These are phyloP conservation scores for Phoenoteleia sp. DNA, from an alignment of 2,888 invertebrate species.

Conservation along the genomic window DNA sequence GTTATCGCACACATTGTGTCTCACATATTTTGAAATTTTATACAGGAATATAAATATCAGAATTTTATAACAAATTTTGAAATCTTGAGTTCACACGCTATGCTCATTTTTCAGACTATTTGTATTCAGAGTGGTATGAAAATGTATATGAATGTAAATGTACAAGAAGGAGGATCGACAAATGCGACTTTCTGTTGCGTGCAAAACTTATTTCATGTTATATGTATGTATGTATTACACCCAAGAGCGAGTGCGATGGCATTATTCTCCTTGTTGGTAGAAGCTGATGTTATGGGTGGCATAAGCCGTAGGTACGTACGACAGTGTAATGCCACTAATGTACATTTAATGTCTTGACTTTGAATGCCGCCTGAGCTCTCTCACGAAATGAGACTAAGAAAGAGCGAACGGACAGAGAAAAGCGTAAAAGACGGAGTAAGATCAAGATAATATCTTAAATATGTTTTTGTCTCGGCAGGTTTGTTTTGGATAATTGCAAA, in stretches of 20 bases:
- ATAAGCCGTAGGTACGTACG: slow-evolving; percentile 70
- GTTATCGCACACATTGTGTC: not conserved
- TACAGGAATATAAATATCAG: slow-evolving; percentile 27
- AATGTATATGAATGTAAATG: slow-evolving; percentile 67
- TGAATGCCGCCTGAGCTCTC: slow-evolving; percentile 80
- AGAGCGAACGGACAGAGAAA: slow-evolving; percentile 64
- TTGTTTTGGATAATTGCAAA: slow-evolving; percentile 58
- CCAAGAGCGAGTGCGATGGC: slow-evolving; percentile 67
- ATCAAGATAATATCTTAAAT: slow-evolving; percentile 71
- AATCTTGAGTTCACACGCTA: slow-evolving; percentile 61
- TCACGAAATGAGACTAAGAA: slow-evolving; percentile 71
- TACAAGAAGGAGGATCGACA: slow-evolving; percentile 70
- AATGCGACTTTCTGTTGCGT: slow-evolving; percentile 72
- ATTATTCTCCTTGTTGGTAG: slow-evolving; percentile 72
- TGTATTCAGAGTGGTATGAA: slow-evolving; percentile 66
- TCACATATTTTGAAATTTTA: slow-evolving; percentile 13
- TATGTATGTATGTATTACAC: slow-evolving; percentile 70
- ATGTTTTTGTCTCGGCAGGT: slow-evolving; percentile 62
- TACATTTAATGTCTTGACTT: slow-evolving; percentile 86
- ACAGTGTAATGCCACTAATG: slow-evolving; percentile 81
- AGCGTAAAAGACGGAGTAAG: slow-evolving; percentile 64
- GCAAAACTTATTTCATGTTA: slow-evolving; percentile 72
- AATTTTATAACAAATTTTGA: slow-evolving; percentile 63
- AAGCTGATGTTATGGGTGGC: slow-evolving; percentile 65
- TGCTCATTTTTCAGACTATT: slow-evolving; percentile 67